phyloP scores from a whole-genome alignment of 2,888 invertebrate genomes.

The Metacarcinus magister region DNA sequence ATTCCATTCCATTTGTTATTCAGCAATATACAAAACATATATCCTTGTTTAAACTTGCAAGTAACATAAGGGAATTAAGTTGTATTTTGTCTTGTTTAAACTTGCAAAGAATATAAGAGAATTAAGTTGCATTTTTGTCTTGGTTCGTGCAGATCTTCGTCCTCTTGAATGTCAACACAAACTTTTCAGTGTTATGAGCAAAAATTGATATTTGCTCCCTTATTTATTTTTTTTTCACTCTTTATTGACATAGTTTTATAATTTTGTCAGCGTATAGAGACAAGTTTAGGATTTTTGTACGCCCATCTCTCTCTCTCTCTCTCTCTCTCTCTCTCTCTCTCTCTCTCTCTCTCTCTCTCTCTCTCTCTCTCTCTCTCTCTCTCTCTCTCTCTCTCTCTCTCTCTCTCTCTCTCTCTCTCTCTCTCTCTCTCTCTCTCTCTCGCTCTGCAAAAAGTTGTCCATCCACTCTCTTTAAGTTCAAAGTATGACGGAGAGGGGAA shows the following conservation, averaged over 20 bases:
- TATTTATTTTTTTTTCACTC: background rate
- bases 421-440: background rate
- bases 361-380: too few relatives aligned
- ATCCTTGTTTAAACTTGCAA: background rate
- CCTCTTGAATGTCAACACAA: background rate
- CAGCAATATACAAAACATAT: background rate
- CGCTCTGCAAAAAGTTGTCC: background rate
- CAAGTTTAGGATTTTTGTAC: too few relatives aligned
- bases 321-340: too few relatives aligned
- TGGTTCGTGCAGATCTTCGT: background rate
- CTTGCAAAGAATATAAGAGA: background rate
- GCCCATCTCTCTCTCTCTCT: too few relatives aligned
- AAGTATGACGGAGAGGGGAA: background rate
- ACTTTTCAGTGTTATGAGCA: too few relatives aligned
- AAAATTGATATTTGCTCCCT: too few relatives aligned
- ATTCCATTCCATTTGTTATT: background rate
- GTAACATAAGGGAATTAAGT: background rate
- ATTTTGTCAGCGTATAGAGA: too few relatives aligned
- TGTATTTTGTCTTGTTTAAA: background rate
- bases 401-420: constrained; percentile 2
- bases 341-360: too few relatives aligned
- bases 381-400: background rate
- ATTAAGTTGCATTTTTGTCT: background rate
- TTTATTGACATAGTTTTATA: too few relatives aligned
- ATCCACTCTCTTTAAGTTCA: background rate